phyloP scores from a whole-genome alignment of 92 coral and sea anemone genomes.

The Muricea muricata region DNA sequence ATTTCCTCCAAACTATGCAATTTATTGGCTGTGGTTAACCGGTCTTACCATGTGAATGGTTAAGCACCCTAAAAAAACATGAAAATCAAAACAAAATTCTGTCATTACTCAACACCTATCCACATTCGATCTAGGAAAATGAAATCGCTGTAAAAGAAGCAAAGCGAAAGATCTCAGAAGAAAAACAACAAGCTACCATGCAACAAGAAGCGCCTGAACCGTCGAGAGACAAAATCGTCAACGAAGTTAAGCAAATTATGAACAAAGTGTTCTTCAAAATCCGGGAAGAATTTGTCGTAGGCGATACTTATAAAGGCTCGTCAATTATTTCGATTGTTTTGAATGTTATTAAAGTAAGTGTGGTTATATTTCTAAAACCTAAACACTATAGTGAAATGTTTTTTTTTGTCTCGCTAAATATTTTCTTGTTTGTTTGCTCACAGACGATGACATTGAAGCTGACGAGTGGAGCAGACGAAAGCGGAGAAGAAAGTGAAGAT shows the following conservation, averaged over 20 bases:
- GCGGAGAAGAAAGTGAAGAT: constrained; percentile 69
- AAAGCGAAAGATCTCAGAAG: constrained; percentile 72
- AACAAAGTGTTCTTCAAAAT: constrained; percentile 85
- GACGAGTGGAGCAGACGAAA: constrained; percentile 62
- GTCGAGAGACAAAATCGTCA: constrained; percentile 63
- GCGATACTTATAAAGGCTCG: constrained; percentile 75
- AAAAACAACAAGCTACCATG: constrained; percentile 60
- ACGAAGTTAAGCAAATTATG: constrained; percentile 93
- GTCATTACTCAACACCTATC: too few relatives aligned
- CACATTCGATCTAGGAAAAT: constrained; percentile 66
- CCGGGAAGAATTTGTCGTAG: constrained; percentile 78
- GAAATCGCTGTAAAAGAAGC: constrained; percentile 75
- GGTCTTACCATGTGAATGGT: too few relatives aligned
- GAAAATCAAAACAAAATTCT: too few relatives aligned
- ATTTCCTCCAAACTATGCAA: too few relatives aligned
- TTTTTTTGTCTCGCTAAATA: neutral
- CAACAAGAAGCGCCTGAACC: constrained; percentile 33
- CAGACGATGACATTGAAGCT: constrained; percentile 85
- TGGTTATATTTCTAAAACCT: neutral
- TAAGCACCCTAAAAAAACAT: too few relatives aligned
- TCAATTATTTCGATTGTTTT: constrained; percentile 81
- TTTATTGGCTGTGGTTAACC: too few relatives aligned
- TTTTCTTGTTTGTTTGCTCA: neutral
- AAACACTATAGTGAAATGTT: neutral
- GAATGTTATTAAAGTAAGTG: constrained; percentile 81